Base-by-base conservation (phyloP, 2,888 invertebrate species). In the Escarpia spicata region DNA sequence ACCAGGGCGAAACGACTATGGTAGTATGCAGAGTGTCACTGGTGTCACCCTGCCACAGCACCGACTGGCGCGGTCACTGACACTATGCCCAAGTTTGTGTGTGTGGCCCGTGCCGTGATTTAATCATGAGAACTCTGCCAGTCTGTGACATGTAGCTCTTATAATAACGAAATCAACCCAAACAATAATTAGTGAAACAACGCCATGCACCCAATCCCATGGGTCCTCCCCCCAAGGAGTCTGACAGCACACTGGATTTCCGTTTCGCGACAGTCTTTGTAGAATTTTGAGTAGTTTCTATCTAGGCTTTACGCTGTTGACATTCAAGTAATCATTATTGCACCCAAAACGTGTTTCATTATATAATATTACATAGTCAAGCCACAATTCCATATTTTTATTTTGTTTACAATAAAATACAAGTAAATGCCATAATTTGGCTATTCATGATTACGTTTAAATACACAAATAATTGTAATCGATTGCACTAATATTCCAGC, bases 171-270 rank as follows among this genome's bases (percentile, higher is more conserved):
- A 75, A 75, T 75, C 26, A 75, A 19, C 19, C 19, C 3, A 60
- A 60, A 60, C 60, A 60, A 6, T 75, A 75, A 15, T 75, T 75
- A 75, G 26, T 75, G 26, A 75, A 75, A 75, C 75, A 75, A 75
- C 19, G n/a, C 19, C n/a, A 91, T 91, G 37, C 37, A 91, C 91
- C 91, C 45, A 91, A 91, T 91, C 91, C 91, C 52, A 91, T 52
- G 15, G 91, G 91, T 26, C 91, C 91, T 52, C 91, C 91, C 26
- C 52, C 58, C 91, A 91, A 45, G 52, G 52, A 91, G 37, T 91
- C 91, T 26, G 75, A 26, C 19, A 75, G 75, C 15, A 75, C 75
- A 75, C 75, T 75, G 26, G 75, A 75, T 75, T 75, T 75, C 75
- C 75, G 75, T 75, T 75, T 75, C 75, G 75, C n/a, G 26, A 19